phyloP scores from a whole-genome alignment of 23 tunicate species.

The Halocynthia aurantium region DNA sequence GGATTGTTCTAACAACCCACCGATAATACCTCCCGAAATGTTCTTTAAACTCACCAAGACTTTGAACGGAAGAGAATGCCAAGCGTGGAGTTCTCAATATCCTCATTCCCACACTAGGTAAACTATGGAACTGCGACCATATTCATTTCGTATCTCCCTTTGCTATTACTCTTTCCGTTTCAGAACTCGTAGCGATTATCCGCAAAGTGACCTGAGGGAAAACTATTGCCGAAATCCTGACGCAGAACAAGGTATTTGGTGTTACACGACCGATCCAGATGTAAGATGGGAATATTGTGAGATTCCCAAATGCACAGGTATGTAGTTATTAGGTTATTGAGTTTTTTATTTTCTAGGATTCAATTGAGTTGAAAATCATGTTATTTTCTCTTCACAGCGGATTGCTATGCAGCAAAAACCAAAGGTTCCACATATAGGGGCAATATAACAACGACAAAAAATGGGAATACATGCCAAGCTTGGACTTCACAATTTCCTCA shows the following conservation, averaged over 20 bases:
- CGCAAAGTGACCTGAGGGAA: background rate
- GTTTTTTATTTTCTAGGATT: too few relatives aligned
- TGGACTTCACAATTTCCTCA: constrained; percentile 18
- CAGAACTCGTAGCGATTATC: constrained; percentile 7
- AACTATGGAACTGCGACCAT: too few relatives aligned
- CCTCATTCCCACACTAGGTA: constrained; percentile 16
- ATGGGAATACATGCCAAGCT: constrained; percentile 9
- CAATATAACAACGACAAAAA: background rate
- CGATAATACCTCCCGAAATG: too few relatives aligned
- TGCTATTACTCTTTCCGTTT: background rate
- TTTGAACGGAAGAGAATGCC: background rate
- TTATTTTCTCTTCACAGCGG: background rate
- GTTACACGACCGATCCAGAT: constrained; percentile 18
- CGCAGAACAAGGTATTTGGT: constrained; percentile 25
- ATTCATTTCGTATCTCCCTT: too few relatives aligned
- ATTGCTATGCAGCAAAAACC: background rate
- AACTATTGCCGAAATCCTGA: constrained; percentile 36
- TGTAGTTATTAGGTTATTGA: background rate
- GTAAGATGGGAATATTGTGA: constrained; percentile 17
- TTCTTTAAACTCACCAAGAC: background rate
- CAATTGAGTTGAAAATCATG: too few relatives aligned
- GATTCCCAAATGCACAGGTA: constrained; percentile 12
- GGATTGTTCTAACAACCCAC: too few relatives aligned
- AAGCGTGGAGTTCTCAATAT: background rate
- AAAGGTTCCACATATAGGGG: constrained; percentile 13